A percentile compares a stretch with the other conserved stretches of the same genome.
phyloP scores from a whole-genome alignment of 2,113 vertebrate species.

The Archilochus colubris region DNA sequence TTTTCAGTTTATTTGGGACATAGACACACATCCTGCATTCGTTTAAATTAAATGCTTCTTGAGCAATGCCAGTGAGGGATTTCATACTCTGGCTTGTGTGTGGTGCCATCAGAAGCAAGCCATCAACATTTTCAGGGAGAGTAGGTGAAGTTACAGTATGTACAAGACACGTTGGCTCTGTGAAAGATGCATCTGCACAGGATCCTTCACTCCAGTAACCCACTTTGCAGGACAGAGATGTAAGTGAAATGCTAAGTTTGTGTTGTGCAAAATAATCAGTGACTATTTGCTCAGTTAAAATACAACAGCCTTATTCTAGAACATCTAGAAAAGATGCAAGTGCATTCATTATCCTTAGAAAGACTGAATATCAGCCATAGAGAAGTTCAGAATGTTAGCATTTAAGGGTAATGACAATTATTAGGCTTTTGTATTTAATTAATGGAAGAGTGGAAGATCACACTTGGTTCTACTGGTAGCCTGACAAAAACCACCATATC shows the following conservation, averaged over 20 bases:
- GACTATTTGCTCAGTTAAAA: background rate
- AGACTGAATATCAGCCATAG: background rate
- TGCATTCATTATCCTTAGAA: background rate
- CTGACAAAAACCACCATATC: background rate
- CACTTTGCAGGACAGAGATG: background rate
- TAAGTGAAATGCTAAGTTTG: background rate
- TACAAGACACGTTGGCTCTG: background rate
- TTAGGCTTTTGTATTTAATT: conserved; percentile 37
- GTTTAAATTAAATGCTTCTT: background rate
- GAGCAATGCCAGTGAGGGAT: rapidly evolving
- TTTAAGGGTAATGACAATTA: conserved; percentile 54
- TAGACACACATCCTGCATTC: background rate
- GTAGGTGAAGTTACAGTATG: background rate
- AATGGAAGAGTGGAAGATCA: conserved; percentile 43
- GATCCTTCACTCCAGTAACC: background rate
- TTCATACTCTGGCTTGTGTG: background rate
- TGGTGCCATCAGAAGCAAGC: background rate
- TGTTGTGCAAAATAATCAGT: background rate
- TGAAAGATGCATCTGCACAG: background rate
- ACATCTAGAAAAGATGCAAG: background rate
- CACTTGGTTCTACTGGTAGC: conserved; percentile 19
- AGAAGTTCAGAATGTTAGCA: background rate
- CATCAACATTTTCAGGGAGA: background rate
- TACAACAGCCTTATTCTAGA: background rate
- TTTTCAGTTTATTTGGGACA: background rate